Base-by-base conservation (phyloP, 2,113 vertebrate genomes). In the Solea solea region DNA sequence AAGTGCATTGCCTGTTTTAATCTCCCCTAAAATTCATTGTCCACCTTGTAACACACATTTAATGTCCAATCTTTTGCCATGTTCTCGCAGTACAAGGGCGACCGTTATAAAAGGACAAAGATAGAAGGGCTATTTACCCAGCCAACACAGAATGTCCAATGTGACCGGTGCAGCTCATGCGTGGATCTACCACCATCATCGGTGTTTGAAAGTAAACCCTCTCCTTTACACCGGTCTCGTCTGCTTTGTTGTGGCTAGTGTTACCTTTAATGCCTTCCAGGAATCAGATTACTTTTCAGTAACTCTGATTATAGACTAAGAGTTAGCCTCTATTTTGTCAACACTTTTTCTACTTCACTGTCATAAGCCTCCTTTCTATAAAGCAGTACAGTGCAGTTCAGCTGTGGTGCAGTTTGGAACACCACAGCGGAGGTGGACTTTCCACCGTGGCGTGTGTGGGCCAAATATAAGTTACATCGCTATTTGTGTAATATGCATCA, bases 31-130 rank as follows among this genome's bases (percentile, higher is more conserved):
- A 74, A 79, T 78, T 85, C 79, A 86, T 62, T 62, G 80, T 45
- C 53, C n/a, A 13, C 59, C 64, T 74, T 76, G 86, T 86, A 73
- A 74, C 72, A 76, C 65, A 55, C n/a, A 41, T 86, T 87, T 89
- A 86, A 68, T 75, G 66, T 71, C 74, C 79, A 86, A 73, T 88
- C 57, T 81, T 6, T 51, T 4, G 51, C 41, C 0, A 3, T 78
- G 54, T 77, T 82, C 52, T 14, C 69, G 61, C 51, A 56, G 55
- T 5, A 5, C 67, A 84, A 81, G 65, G 72, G 56, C 76, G 75
- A 62, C 64, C 65, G 2, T 65, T 74, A 44, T 42, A 61, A 42
- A 69, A 74, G 69, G 78, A 67, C 82, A 75, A n/a, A n/a, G n/a
- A n/a, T n/a, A n/a, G n/a, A n/a, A 76, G 80, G 61, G 60, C 45